A percentile compares a stretch with the other conserved stretches of the same genome.
Evolutionary conservation across 2,797 vertebrate genomes (phyloP).

Genomic region (Rhinichthys osculus): DNA sequence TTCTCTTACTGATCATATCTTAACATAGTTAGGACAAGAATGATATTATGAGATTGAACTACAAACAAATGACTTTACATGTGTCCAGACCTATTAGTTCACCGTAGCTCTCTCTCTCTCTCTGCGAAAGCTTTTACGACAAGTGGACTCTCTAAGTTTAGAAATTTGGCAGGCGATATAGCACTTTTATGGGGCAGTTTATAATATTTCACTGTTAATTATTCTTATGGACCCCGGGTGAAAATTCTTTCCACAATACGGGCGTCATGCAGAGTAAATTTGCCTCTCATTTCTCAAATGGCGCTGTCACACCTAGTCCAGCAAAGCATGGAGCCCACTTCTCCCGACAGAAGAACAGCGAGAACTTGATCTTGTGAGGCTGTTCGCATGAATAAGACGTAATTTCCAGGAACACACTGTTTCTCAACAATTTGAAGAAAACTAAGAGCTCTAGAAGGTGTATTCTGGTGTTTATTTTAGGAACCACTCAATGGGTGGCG

Average conservation of each 20-base stretch:
- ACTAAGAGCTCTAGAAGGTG: background rate
- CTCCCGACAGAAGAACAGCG: slow-evolving; percentile 53
- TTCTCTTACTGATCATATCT: slow-evolving; percentile 16
- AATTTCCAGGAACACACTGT: slow-evolving; percentile 30
- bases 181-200: slow-evolving; percentile 69
- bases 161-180: slow-evolving; percentile 61
- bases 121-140: slow-evolving; percentile 35
- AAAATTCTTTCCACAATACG: slow-evolving; percentile 71
- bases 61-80: slow-evolving; percentile 54
- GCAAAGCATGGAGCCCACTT: slow-evolving; percentile 35
- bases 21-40: slow-evolving; percentile 27
- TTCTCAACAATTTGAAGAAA: background rate
- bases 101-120: slow-evolving; percentile 41
- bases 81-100: slow-evolving; percentile 51
- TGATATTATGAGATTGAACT: slow-evolving; percentile 40
- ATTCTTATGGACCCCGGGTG: slow-evolving; percentile 65
- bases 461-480: slow-evolving; percentile 14
- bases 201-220: slow-evolving; percentile 77
- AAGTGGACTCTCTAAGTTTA: slow-evolving; percentile 59
- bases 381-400: slow-evolving; percentile 9
- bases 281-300: slow-evolving; percentile 68
- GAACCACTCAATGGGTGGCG: background rate
- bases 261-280: slow-evolving; percentile 67
- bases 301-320: slow-evolving; percentile 59
- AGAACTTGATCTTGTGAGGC: slow-evolving; percentile 17